Conservation (phyloP, 2,797 vertebrate species). For the Bryconaethiops microstoma region DNA sequence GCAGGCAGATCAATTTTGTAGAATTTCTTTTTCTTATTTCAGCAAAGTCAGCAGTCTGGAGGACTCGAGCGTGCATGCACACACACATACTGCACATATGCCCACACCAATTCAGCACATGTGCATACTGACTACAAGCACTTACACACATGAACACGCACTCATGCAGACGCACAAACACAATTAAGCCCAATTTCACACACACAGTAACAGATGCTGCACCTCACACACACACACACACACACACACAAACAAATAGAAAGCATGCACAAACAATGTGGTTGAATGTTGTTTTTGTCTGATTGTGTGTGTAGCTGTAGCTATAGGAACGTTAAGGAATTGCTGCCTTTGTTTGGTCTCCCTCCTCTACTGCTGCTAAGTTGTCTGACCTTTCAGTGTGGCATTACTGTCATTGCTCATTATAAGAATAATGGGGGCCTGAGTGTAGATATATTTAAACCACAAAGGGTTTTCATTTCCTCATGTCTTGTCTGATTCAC, state of each 20-base stretch:
- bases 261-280: background rate
- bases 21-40: conserved; percentile 41
- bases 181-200: background rate
- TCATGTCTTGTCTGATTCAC: conserved; percentile 10
- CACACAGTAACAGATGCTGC: too few relatives aligned
- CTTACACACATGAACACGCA: background rate
- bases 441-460: conserved; percentile 35
- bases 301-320: conserved; percentile 15
- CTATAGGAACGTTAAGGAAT: conserved; percentile 7
- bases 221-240: background rate
- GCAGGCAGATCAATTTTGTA: conserved; percentile 39
- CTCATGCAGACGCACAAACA: conserved; percentile 12
- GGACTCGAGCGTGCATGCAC: conserved; percentile 3
- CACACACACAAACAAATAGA: background rate
- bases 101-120: background rate
- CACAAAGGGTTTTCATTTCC: conserved; percentile 26
- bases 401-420: conserved; percentile 35
- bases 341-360: conserved; percentile 40
- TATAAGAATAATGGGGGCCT: conserved; percentile 22
- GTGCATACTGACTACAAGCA: background rate
- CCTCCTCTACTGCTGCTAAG: conserved; percentile 17
- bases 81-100: conserved; percentile 1
- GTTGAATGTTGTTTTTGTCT: conserved; percentile 29
- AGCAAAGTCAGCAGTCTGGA: conserved; percentile 49
- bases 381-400: conserved; percentile 48